These are phyloP conservation scores for Dryoscopus gambensis DNA, from an alignment of 2,113 vertebrate genomes.

Conservation along the genomic window DNA sequence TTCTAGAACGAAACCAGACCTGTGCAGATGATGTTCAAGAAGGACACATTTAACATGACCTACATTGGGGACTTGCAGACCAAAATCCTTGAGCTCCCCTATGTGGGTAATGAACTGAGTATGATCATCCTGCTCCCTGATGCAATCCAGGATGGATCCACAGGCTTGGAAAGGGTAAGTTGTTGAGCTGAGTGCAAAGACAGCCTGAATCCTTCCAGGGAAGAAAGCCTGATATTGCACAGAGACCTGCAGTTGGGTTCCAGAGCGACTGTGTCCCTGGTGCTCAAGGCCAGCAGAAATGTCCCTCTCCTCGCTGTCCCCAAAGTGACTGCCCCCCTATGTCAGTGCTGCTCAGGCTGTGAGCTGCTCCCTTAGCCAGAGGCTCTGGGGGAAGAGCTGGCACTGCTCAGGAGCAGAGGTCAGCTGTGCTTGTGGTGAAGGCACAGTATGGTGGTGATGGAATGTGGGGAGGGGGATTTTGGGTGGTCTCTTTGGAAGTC, in stretches of 20 bases:
- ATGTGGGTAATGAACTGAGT: conserved; percentile 78
- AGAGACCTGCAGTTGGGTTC: neutral
- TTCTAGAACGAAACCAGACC: conserved; percentile 72
- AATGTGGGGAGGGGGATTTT: neutral
- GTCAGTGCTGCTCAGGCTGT: neutral
- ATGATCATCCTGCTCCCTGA: conserved; percentile 87
- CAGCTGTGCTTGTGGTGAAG: neutral
- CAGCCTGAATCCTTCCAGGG: neutral
- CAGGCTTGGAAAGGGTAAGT: conserved; percentile 81
- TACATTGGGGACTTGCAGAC: conserved; percentile 67
- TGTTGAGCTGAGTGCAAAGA: neutral
- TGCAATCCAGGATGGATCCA: conserved; percentile 70
- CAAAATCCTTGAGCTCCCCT: conserved; percentile 86
- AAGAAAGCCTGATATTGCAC: neutral
- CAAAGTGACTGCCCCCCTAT: fast-evolving
- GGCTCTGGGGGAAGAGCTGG: neutral
- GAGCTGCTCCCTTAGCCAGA: neutral
- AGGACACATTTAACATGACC: conserved; percentile 49
- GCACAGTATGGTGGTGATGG: neutral
- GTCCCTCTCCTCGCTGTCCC: neutral
- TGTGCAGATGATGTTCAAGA: conserved; percentile 84
- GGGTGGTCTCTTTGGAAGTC: neutral
- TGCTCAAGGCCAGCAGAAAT: neutral
- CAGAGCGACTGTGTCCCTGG: neutral
- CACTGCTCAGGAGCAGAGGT: neutral